Percentiles rank a stretch among this genome's conserved stretches.
phyloP scores from a whole-genome alignment of 2,797 vertebrate species.

The Dipus sagitta region DNA sequence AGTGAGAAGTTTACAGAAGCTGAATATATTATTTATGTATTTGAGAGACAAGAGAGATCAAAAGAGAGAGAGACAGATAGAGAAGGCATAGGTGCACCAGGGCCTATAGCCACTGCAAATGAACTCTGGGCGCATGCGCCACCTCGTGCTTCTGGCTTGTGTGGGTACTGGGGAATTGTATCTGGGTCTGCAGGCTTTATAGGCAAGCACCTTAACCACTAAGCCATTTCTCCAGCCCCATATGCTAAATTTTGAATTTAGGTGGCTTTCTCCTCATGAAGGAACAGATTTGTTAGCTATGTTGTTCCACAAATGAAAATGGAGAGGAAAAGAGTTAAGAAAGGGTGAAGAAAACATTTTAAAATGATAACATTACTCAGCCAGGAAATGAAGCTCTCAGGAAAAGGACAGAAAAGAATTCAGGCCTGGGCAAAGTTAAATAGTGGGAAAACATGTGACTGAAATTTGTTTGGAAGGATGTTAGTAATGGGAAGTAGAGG shows the following conservation, averaged over 20 bases:
- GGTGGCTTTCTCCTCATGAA: constrained; percentile 69
- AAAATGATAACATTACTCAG: background rate
- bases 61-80: too few relatives aligned
- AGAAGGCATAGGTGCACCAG: too few relatives aligned
- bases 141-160: too few relatives aligned
- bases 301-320: background rate
- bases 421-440: constrained; percentile 26
- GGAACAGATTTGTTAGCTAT: constrained; percentile 53
- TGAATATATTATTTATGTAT: constrained; percentile 17
- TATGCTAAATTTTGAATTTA: too few relatives aligned
- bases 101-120: too few relatives aligned
- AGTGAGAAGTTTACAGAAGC: constrained; percentile 77
- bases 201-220: too few relatives aligned
- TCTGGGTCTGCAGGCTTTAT: too few relatives aligned
- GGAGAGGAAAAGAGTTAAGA: background rate
- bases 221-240: too few relatives aligned
- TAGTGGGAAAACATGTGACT: constrained; percentile 53
- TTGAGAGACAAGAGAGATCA: too few relatives aligned
- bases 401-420: background rate
- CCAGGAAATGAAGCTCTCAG: background rate
- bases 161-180: too few relatives aligned
- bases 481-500: constrained; percentile 33
- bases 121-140: too few relatives aligned
- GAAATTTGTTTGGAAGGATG: constrained; percentile 74
- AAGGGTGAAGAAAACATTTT: background rate